Percentiles rank a stretch among this genome's conserved stretches.
These are phyloP conservation scores for Lipotes vexillifer DNA, from an alignment of 2,113 vertebrate species.

Conservation along the genomic window DNA sequence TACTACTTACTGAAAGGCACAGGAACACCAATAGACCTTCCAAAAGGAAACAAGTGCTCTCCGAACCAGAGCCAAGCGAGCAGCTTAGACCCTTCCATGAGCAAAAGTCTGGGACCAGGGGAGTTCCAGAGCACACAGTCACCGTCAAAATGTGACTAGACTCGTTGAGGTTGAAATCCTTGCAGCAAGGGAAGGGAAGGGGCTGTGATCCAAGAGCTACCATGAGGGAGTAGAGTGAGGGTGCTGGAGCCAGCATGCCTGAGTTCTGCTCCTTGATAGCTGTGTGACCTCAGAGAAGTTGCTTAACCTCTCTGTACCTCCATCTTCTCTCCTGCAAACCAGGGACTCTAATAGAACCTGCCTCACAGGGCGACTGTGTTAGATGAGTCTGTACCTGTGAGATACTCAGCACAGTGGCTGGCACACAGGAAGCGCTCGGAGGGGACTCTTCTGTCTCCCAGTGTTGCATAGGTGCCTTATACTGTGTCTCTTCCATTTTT, in stretches of 20 bases:
- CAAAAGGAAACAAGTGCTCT: slow-evolving; percentile 11
- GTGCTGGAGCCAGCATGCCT: not conserved
- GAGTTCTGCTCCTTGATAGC: not conserved
- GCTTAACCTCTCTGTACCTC: not conserved
- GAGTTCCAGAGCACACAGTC: not conserved
- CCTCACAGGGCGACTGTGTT: not conserved
- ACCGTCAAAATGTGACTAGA: not conserved
- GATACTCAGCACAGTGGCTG: not conserved
- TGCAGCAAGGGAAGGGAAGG: not conserved
- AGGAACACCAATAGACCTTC: slow-evolving; percentile 40
- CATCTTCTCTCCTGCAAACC: not conserved
- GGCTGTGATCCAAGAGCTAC: not conserved
- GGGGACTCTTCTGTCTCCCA: not conserved
- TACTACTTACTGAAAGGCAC: not conserved
- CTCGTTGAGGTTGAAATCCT: not conserved
- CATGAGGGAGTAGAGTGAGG: not conserved
- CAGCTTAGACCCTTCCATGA: not conserved
- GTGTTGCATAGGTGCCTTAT: not conserved
- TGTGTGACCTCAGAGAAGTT: not conserved
- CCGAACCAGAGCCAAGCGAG: not conserved
- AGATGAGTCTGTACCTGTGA: not conserved
- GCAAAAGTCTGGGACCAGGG: not conserved
- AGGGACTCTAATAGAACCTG: not conserved
- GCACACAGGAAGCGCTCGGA: not conserved
- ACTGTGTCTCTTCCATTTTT: not conserved